phyloP scores from a whole-genome alignment of 1,140 invertebrate species.

The Drosophila pseudoananassae region DNA sequence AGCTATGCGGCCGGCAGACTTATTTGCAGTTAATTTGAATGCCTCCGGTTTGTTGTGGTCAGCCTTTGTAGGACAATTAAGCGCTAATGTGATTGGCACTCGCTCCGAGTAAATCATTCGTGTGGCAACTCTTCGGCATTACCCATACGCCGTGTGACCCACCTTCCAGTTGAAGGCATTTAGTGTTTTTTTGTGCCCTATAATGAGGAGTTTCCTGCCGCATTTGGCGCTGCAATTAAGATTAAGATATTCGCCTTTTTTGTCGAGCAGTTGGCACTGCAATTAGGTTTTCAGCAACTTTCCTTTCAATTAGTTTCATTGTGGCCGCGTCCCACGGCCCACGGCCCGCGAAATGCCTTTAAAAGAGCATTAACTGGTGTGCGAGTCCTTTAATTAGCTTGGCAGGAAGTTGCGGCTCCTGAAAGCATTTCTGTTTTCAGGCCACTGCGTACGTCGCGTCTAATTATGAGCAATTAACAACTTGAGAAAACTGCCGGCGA shows the following conservation, averaged over 20 bases:
- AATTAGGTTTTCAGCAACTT: conserved; percentile 65
- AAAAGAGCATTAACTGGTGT: conserved; percentile 45
- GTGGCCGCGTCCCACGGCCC: conserved; percentile 22
- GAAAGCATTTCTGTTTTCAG: conserved; percentile 46
- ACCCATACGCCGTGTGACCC: conserved; percentile 12
- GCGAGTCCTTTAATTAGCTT: conserved; percentile 76
- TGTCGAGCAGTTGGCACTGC: conserved; percentile 25
- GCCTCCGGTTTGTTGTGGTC: conserved; percentile 38
- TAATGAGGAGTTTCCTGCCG: conserved; percentile 25
- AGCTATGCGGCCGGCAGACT: neutral
- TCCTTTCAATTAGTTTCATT: conserved; percentile 70
- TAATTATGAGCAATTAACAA: conserved; percentile 77
- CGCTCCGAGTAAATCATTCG: conserved; percentile 5
- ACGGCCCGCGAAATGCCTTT: conserved; percentile 27
- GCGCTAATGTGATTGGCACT: conserved; percentile 45
- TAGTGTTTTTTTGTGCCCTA: conserved; percentile 1
- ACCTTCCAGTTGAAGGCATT: conserved; percentile 3
- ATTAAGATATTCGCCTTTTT: conserved; percentile 38
- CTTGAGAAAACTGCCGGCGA: conserved; percentile 37
- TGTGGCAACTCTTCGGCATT: neutral
- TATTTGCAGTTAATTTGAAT: conserved; percentile 51
- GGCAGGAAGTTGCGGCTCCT: conserved; percentile 54
- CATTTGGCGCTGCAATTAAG: conserved; percentile 54
- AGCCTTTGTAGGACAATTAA: conserved; percentile 43
- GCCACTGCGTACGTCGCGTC: conserved; percentile 52